Percentiles rank a stretch among this genome's conserved stretches.
Conservation (phyloP, 2,113 vertebrate genomes). For the Pyrgilauda ruficollis region DNA sequence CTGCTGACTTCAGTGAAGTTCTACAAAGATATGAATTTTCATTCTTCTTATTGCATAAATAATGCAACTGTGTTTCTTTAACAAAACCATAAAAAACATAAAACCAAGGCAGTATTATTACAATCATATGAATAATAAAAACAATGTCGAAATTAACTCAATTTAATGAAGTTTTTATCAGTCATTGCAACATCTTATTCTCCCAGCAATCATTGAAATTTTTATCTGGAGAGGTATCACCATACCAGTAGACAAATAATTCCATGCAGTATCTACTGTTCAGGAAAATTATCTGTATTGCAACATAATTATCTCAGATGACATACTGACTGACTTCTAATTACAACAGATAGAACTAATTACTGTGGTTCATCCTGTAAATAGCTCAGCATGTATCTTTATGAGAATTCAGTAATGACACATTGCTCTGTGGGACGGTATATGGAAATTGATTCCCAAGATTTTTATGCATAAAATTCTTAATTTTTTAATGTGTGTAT, state of each 20-base stretch:
- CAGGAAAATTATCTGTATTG: slow-evolving; percentile 20
- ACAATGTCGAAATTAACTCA: not conserved
- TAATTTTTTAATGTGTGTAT: not conserved
- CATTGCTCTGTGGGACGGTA: not conserved
- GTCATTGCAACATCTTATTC: not conserved
- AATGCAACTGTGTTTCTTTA: not conserved
- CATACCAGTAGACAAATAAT: not conserved
- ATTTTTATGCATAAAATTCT: not conserved
- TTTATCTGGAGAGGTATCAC: not conserved
- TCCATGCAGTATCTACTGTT: not conserved
- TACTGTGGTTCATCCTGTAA: slow-evolving; percentile 35
- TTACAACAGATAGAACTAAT: slow-evolving; percentile 51
- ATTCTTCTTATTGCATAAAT: not conserved
- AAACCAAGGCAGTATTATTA: not conserved
- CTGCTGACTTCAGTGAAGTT: not conserved
- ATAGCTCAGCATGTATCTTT: slow-evolving; percentile 37
- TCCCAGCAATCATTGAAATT: not conserved
- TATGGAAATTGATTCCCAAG: not conserved
- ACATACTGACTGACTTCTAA: slow-evolving; percentile 43
- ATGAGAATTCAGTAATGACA: slow-evolving; percentile 29
- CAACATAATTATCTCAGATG: slow-evolving; percentile 29
- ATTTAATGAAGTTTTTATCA: not conserved
- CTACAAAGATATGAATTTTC: not conserved
- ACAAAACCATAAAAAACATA: not conserved
- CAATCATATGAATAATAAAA: not conserved